A percentile compares a stretch with the other conserved stretches of the same genome.
Conservation (phyloP, 2,797 vertebrate genomes). For the Pogoniulus pusillus region DNA sequence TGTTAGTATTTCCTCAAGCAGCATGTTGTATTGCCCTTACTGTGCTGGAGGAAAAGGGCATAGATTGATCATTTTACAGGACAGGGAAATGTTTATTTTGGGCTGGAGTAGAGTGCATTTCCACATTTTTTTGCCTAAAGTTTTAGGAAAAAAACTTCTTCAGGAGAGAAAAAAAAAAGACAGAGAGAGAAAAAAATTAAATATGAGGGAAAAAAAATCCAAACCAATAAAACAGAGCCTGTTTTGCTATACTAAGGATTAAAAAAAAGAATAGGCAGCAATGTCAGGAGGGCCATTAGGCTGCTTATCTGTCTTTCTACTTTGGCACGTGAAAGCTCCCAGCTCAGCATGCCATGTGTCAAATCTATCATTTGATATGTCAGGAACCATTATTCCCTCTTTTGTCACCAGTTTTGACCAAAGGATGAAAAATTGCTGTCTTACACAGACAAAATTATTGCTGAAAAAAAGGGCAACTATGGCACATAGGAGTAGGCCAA, state of each 20-base stretch:
- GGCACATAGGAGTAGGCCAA: conserved; percentile 78
- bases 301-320: conserved; percentile 88
- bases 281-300: conserved; percentile 87
- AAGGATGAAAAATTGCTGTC: conserved; percentile 93
- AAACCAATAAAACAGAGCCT: neutral
- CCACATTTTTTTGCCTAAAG: conserved; percentile 64
- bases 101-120: conserved; percentile 53
- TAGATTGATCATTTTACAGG: conserved; percentile 81
- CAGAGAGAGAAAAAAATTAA: fast-evolving
- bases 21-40: conserved; percentile 78
- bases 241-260: conserved; percentile 45
- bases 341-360: conserved; percentile 84
- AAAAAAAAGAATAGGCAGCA: conserved; percentile 41
- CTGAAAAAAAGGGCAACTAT: conserved; percentile 77
- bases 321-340: conserved; percentile 80
- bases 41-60: conserved; percentile 75
- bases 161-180: neutral
- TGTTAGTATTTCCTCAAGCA: conserved; percentile 84
- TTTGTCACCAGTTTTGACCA: conserved; percentile 90
- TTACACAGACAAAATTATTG: conserved; percentile 85
- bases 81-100: conserved; percentile 74
- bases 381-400: conserved; percentile 91
- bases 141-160: conserved; percentile 34
- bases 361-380: conserved; percentile 92
- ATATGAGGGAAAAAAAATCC: neutral